A percentile compares a stretch with the other conserved stretches of the same genome.
Evolutionary conservation across 2,888 invertebrate genomes (phyloP).

Genomic region (Plebejus melissa): DNA sequence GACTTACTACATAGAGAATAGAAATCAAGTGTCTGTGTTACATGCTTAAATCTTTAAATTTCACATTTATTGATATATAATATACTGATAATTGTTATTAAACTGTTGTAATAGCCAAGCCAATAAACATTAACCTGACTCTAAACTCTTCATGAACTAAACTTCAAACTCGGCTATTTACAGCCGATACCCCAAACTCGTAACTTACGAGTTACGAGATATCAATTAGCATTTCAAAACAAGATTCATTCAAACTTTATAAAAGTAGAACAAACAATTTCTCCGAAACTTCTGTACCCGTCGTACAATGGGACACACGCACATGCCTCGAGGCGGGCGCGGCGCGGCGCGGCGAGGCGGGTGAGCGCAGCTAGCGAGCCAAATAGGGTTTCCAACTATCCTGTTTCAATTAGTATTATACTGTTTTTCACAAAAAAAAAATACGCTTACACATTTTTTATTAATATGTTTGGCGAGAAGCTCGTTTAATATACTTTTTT

Average conservation of each 20-base stretch:
- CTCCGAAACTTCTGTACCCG: background rate
- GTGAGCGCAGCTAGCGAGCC: slow-evolving; percentile 43
- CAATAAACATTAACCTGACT: background rate
- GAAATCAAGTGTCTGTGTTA: too few relatives aligned
- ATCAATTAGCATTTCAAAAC: slow-evolving; percentile 16
- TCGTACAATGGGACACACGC: slow-evolving; percentile 24
- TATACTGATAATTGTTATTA: too few relatives aligned
- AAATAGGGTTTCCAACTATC: slow-evolving; percentile 32
- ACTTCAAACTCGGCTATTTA: background rate
- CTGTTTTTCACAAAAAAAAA: too few relatives aligned
- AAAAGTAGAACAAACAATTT: slow-evolving; percentile 18
- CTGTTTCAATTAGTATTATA: too few relatives aligned
- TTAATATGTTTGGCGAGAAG: too few relatives aligned
- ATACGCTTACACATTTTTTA: too few relatives aligned
- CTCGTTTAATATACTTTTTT: too few relatives aligned
- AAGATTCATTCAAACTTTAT: background rate
- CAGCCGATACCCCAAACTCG: background rate
- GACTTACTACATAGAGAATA: too few relatives aligned
- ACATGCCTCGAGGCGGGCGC: slow-evolving; percentile 32
- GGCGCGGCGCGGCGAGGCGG: background rate
- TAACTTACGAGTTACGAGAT: background rate
- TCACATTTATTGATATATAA: too few relatives aligned
- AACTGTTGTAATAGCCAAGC: background rate
- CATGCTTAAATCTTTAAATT: too few relatives aligned
- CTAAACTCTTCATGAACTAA: background rate